Percentiles rank a stretch among this genome's conserved stretches.
These are phyloP conservation scores for Palythoa grandiflora DNA, from an alignment of 92 coral and sea anemone species.

Conservation along the genomic window DNA sequence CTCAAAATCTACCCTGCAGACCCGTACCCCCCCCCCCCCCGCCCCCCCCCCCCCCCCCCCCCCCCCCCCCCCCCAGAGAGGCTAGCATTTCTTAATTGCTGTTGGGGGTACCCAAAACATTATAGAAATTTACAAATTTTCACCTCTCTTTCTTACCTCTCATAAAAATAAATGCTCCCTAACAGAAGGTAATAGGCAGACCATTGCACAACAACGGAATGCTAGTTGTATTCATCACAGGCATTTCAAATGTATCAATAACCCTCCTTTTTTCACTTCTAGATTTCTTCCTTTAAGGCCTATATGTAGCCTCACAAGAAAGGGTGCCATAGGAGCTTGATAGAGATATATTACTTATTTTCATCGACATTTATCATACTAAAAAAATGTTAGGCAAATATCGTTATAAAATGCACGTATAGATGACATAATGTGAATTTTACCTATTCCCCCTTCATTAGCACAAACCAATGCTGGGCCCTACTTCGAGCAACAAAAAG, in stretches of 20 bases:
- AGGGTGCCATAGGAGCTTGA: conserved; percentile 23
- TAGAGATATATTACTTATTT: conserved; percentile 17
- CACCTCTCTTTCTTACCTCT: conserved; percentile 18
- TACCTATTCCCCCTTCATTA: conserved; percentile 30
- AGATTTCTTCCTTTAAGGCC: conserved; percentile 15
- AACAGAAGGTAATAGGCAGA: conserved; percentile 21
- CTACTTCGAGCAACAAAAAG: conserved; percentile 20
- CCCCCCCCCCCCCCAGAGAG: background rate
- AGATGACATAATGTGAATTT: background rate
- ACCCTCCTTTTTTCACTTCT: conserved; percentile 12
- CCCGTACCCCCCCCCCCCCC: no score
- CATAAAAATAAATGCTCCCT: conserved; percentile 27
- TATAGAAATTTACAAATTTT: conserved; percentile 17
- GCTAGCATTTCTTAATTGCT: no score
- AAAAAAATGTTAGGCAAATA: background rate
- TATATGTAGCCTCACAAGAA: conserved; percentile 12
- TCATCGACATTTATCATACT: background rate
- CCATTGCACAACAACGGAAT: conserved; percentile 2
- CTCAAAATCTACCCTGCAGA: no score
- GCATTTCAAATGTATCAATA: conserved; percentile 22
- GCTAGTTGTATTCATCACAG: conserved; percentile 20
- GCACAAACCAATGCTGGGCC: conserved; percentile 36
- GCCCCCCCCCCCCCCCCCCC: no score
- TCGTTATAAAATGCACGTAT: conserved; percentile 8
- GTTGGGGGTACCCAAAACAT: background rate